These are phyloP conservation scores for Dasypolia templi DNA, from an alignment of 2,888 invertebrate species.

Conservation along the genomic window DNA sequence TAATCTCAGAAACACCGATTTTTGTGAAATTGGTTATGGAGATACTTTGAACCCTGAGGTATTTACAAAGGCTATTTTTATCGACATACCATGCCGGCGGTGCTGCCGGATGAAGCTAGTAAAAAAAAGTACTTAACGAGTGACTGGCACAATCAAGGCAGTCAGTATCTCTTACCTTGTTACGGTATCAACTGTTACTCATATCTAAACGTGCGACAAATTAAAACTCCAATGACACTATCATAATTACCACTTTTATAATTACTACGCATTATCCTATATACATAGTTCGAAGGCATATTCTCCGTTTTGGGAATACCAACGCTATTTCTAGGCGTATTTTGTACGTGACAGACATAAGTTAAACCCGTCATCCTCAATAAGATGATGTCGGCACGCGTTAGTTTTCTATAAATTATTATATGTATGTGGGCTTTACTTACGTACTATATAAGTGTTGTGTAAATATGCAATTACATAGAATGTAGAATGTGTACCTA, in stretches of 20 bases:
- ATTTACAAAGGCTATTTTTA: too few relatives aligned
- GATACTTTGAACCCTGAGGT: too few relatives aligned
- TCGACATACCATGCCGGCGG: too few relatives aligned
- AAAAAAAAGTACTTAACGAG: neutral
- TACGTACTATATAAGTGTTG: too few relatives aligned
- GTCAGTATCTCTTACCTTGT: neutral
- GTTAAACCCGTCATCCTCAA: slow-evolving; percentile 29
- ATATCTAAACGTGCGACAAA: too few relatives aligned
- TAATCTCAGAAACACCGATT: too few relatives aligned
- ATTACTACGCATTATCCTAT: slow-evolving; percentile 7
- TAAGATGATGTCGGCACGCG: slow-evolving; percentile 7
- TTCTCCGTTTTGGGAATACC: slow-evolving; percentile 17
- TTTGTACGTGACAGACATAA: slow-evolving; percentile 30
- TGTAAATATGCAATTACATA: neutral
- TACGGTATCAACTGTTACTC: too few relatives aligned
- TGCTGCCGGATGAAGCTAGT: too few relatives aligned
- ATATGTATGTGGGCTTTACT: too few relatives aligned
- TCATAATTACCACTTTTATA: slow-evolving; percentile 9
- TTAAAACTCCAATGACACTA: too few relatives aligned
- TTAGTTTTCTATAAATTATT: slow-evolving; percentile 16
- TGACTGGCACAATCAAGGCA: neutral
- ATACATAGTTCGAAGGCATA: slow-evolving; percentile 44
- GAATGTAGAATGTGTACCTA: neutral
- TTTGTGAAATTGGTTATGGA: too few relatives aligned
- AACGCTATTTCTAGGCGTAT: slow-evolving; percentile 23